Evolutionary conservation across 1,140 invertebrate genomes (phyloP).

Genomic region (Antheraea pernyi): DNA sequence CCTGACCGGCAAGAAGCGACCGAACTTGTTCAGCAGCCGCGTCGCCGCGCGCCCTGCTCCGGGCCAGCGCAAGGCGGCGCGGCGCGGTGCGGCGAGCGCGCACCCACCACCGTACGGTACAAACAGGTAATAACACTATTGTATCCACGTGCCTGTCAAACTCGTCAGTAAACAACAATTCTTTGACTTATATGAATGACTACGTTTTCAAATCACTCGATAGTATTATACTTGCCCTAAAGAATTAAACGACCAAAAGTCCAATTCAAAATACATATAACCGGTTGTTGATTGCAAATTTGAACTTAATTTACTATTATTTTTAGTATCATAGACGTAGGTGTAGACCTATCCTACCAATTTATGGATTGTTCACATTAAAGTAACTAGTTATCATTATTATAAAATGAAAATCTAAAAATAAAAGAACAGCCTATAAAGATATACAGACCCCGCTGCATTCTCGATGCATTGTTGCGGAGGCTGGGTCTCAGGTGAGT

Average conservation of each 20-base stretch:
- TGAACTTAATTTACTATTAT: not conserved
- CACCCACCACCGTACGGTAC: constrained; percentile 66
- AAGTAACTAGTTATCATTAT: not conserved
- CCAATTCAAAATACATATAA: not conserved
- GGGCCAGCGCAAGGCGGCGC: constrained; percentile 21
- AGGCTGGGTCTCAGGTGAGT: constrained; percentile 28
- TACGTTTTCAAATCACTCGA: not conserved
- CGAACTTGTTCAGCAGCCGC: constrained; percentile 70
- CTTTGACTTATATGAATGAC: constrained; percentile 20
- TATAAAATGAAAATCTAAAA: constrained; percentile 22
- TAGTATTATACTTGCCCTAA: not conserved
- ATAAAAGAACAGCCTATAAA: constrained; percentile 35
- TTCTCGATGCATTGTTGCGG: constrained; percentile 31
- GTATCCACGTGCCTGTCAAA: constrained; percentile 65
- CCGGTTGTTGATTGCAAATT: not conserved
- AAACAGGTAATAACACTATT: constrained; percentile 72
- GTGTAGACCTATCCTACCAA: too few relatives aligned
- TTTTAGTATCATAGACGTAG: not conserved
- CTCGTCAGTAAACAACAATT: constrained; percentile 46
- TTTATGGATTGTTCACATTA: not conserved
- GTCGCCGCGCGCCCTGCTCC: constrained; percentile 47
- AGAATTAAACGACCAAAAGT: not conserved
- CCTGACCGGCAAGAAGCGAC: constrained; percentile 69
- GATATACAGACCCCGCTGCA: constrained; percentile 26
- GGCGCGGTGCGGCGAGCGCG: constrained; percentile 22